phyloP scores from a whole-genome alignment of 2,797 vertebrate genomes.

The Falco berigora region DNA sequence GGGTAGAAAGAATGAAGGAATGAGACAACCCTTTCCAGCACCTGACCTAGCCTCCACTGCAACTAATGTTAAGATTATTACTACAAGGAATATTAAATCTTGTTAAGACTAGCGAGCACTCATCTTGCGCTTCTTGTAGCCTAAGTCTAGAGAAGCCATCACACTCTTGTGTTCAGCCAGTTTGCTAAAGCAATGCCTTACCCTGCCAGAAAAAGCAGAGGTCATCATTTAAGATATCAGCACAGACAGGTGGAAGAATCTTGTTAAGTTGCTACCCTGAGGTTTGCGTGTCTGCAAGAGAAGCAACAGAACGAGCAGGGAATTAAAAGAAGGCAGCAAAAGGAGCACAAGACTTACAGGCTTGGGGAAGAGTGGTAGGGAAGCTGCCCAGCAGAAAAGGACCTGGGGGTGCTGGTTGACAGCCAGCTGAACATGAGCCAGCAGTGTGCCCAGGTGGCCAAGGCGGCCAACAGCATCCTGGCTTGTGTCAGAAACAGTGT shows the following conservation, averaged over 20 bases:
- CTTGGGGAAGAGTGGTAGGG: no score
- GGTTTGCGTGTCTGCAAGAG: rapidly evolving
- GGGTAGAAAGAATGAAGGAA: not conserved
- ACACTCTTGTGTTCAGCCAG: not conserved
- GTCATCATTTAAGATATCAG: not conserved
- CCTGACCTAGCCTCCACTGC: not conserved
- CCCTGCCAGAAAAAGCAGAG: not conserved
- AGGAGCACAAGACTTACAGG: not conserved
- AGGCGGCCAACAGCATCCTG: no score
- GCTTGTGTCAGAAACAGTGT: no score
- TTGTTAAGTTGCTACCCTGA: not conserved
- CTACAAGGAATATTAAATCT: not conserved
- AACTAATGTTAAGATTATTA: not conserved
- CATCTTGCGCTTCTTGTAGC: not conserved
- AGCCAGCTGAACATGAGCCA: no score
- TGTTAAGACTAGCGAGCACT: not conserved
- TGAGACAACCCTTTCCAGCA: not conserved
- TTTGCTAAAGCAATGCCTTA: not conserved
- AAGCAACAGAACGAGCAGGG: not conserved
- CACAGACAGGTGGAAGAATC: not conserved
- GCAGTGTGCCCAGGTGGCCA: no score
- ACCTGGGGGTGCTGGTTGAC: no score
- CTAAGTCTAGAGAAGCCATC: not conserved
- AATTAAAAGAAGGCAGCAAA: not conserved
- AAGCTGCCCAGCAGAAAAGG: no score